Conservation (phyloP, 2,888 invertebrate species). For the Melinaea menophilus region DNA sequence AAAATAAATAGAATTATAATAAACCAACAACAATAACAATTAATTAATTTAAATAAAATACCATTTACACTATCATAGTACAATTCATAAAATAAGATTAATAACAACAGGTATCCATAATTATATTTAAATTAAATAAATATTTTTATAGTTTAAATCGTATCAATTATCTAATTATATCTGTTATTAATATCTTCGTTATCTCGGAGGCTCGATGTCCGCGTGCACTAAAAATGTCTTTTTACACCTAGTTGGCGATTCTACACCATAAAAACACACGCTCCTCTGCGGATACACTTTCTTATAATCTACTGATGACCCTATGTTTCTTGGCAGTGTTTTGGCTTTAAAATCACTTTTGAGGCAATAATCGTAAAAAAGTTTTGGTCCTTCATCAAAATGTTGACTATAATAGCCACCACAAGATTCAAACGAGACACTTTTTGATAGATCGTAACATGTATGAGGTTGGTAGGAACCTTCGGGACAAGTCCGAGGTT, state of each 20-base stretch:
- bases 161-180: conserved; percentile 9
- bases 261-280: conserved; percentile 61
- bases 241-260: conserved; percentile 42
- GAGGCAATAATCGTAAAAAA: conserved; percentile 64
- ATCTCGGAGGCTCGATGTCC: conserved; percentile 65
- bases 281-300: conserved; percentile 52
- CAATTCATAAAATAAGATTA: too few species aligned
- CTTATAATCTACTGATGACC: conserved; percentile 55
- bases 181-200: conserved; percentile 41
- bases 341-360: conserved; percentile 66
- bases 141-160: conserved; percentile 1
- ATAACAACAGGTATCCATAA: background rate
- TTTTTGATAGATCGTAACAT: conserved; percentile 52
- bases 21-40: too few species aligned
- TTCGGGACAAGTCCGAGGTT: conserved; percentile 58
- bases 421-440: conserved; percentile 56
- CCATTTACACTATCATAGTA: too few species aligned
- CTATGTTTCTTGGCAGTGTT: conserved; percentile 64
- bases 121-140: conserved; percentile 10
- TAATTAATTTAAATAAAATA: too few species aligned
- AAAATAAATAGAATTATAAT: too few species aligned
- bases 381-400: conserved; percentile 60
- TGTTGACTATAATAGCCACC: conserved; percentile 66
- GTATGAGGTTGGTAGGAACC: conserved; percentile 51
- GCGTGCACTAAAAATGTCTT: conserved; percentile 60